Percentiles rank a stretch among this genome's conserved stretches.
Evolutionary conservation across 2,113 vertebrate genomes (phyloP).

Genomic region (Aegypius monachus): DNA sequence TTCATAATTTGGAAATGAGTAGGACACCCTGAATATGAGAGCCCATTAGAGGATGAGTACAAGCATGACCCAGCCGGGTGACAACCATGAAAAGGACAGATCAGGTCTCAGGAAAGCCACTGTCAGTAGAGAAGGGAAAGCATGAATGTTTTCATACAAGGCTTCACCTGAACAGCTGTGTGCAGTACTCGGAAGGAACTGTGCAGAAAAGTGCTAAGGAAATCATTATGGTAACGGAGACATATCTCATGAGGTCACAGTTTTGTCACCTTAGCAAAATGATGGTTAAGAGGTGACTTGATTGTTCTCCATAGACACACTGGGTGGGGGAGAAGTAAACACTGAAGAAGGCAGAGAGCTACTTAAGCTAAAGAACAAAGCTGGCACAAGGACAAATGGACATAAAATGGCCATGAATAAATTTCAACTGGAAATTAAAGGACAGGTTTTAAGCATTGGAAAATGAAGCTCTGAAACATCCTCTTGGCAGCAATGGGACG

Average conservation of each 20-base stretch:
- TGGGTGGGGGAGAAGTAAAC: not conserved
- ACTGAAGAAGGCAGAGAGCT: not conserved
- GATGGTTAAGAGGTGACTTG: not conserved
- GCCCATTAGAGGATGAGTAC: not conserved
- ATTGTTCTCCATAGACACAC: not conserved
- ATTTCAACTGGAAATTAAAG: constrained; percentile 26
- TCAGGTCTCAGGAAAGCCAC: not conserved
- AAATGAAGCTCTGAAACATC: constrained; percentile 23
- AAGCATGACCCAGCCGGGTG: not conserved
- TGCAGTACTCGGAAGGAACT: not conserved
- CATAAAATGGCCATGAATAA: constrained; percentile 24
- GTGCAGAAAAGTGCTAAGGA: not conserved
- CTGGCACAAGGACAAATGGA: constrained; percentile 13
- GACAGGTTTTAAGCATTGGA: constrained; percentile 3
- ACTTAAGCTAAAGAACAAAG: not conserved
- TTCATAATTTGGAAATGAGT: not conserved
- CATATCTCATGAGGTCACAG: not conserved
- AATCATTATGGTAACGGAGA: not conserved
- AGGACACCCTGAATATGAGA: not conserved
- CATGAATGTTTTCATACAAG: not conserved
- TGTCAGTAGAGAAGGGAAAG: not conserved
- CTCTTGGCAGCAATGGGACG: not conserved
- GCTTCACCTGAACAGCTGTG: not conserved
- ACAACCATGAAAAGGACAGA: not conserved
- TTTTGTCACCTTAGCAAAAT: not conserved